Percentiles rank a stretch among this genome's conserved stretches.
These are phyloP conservation scores for Magallana nippona DNA, from an alignment of 2,888 invertebrate species.

Conservation along the genomic window DNA sequence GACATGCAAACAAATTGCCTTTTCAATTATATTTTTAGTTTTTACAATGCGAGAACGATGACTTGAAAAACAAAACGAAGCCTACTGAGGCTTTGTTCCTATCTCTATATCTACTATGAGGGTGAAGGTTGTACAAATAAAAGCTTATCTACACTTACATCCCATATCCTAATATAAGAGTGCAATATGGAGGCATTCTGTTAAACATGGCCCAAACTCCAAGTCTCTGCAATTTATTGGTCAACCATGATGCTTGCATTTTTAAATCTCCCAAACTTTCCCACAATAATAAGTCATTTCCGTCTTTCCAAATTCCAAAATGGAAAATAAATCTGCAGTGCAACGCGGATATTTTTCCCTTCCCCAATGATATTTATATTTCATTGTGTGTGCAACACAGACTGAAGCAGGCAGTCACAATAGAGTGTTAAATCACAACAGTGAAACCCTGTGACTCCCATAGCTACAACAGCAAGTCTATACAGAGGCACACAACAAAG, in stretches of 20 bases:
- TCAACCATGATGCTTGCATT: slow-evolving; percentile 20
- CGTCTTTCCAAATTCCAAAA: too few species aligned
- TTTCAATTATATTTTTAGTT: too few species aligned
- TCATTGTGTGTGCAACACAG: not conserved
- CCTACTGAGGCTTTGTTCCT: too few species aligned
- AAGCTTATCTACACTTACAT: not conserved
- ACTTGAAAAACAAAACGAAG: too few species aligned
- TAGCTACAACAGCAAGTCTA: not conserved
- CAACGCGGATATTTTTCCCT: not conserved
- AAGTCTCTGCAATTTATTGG: not conserved
- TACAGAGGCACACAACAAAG: not conserved
- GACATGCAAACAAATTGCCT: too few species aligned
- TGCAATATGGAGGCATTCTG: not conserved
- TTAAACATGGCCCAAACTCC: not conserved
- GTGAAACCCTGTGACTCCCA: not conserved
- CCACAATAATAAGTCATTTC: too few species aligned
- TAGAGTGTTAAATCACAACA: not conserved
- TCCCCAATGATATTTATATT: not conserved
- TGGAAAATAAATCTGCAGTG: too few species aligned
- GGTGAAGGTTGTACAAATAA: not conserved
- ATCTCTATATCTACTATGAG: too few species aligned
- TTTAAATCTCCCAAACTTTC: too few species aligned
- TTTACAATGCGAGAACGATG: too few species aligned
- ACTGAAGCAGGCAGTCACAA: slow-evolving; percentile 22
- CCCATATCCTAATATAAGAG: not conserved